These are phyloP conservation scores for Tubulanus polymorphus DNA, from an alignment of 2,888 invertebrate species.

Conservation along the genomic window DNA sequence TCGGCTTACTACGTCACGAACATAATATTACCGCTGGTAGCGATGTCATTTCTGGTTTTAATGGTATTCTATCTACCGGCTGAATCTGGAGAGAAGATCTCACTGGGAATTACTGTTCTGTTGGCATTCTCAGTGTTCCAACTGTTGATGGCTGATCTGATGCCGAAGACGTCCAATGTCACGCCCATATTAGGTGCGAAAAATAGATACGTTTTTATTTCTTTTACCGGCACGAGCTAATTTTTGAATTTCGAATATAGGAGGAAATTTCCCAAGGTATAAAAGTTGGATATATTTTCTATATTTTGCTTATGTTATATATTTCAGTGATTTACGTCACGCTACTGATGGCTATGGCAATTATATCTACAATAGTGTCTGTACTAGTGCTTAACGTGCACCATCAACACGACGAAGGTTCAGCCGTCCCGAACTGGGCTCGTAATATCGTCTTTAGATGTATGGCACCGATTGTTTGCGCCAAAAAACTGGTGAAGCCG, in stretches of 20 bases:
- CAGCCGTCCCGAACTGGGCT: neutral
- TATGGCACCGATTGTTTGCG: neutral
- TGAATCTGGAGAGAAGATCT: conserved; percentile 9
- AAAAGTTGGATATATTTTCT: no score
- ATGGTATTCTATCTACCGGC: conserved; percentile 4
- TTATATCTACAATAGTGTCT: neutral
- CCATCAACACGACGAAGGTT: neutral
- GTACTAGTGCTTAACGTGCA: neutral
- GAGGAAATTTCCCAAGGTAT: no score
- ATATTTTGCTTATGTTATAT: no score
- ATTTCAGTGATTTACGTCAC: conserved; percentile 1
- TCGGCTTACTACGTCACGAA: conserved; percentile 7
- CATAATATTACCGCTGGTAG: neutral
- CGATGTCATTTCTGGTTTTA: neutral
- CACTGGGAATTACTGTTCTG: conserved; percentile 6
- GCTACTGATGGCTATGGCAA: neutral
- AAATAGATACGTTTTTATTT: no score
- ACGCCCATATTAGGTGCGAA: conserved; percentile 4
- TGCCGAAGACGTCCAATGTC: neutral
- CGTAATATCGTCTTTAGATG: neutral
- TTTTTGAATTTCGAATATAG: no score
- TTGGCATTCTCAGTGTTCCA: conserved; percentile 8
- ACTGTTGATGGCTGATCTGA: neutral
- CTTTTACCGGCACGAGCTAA: no score
- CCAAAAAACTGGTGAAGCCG: no score